phyloP scores from a whole-genome alignment of 2,113 vertebrate genomes.

The Prinia subflava region DNA sequence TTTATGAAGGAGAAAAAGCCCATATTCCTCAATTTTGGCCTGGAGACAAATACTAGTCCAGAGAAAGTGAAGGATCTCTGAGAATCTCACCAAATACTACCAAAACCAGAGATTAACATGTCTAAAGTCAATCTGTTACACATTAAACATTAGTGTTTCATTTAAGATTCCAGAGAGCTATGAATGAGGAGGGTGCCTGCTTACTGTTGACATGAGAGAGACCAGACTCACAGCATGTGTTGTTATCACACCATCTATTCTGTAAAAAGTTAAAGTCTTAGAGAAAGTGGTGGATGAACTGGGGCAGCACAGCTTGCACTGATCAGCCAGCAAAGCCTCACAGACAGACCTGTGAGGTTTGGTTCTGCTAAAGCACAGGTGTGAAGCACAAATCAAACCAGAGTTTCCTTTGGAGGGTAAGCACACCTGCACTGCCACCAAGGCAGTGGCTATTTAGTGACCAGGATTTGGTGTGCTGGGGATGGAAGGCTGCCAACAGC shows the following conservation, averaged over 20 bases:
- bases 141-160: neutral
- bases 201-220: neutral
- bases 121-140: neutral
- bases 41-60: neutral
- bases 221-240: neutral
- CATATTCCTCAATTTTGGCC: neutral
- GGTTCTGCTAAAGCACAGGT: neutral
- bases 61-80: neutral
- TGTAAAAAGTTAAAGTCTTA: neutral
- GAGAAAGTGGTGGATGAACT: neutral
- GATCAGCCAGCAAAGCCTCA: neutral
- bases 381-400: neutral
- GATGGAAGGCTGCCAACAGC: neutral
- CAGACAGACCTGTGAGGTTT: neutral
- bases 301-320: rapidly evolving
- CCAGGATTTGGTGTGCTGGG: neutral
- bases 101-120: neutral
- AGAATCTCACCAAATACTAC: neutral
- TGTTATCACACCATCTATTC: neutral
- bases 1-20: neutral
- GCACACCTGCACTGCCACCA: neutral
- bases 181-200: neutral
- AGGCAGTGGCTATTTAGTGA: neutral
- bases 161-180: neutral
- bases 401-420: neutral